Percentiles rank a stretch among this genome's conserved stretches.
Evolutionary conservation across 1,140 invertebrate genomes (phyloP).

Genomic region (Belonocnema kinseyi): DNA sequence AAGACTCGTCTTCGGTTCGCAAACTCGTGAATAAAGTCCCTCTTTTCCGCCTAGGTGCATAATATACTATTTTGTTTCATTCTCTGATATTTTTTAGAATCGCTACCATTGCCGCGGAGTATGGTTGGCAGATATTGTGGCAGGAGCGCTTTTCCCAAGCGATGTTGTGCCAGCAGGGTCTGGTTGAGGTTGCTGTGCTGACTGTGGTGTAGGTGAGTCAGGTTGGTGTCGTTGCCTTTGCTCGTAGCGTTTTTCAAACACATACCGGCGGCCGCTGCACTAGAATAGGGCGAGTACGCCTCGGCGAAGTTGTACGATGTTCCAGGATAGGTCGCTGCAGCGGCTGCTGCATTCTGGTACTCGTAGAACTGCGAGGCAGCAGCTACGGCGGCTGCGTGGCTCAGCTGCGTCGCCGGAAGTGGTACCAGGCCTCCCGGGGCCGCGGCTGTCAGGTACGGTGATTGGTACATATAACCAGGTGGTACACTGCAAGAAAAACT

Average conservation of each 20-base stretch:
- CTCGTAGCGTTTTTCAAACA: slow-evolving; percentile 70
- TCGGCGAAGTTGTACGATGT: slow-evolving; percentile 84
- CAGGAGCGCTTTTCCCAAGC: slow-evolving; percentile 69
- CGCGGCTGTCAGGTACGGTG: slow-evolving; percentile 80
- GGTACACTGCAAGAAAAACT: slow-evolving; percentile 79
- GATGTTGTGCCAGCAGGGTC: slow-evolving; percentile 64
- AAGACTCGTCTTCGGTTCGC: too few relatives aligned
- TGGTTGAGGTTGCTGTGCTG: slow-evolving; percentile 62
- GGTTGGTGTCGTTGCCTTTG: slow-evolving; percentile 57
- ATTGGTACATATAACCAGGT: slow-evolving; percentile 85
- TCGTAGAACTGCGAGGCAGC: slow-evolving; percentile 86
- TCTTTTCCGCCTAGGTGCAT: too few relatives aligned
- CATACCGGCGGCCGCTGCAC: slow-evolving; percentile 76
- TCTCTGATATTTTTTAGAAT: slow-evolving; percentile 48
- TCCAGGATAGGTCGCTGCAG: slow-evolving; percentile 82
- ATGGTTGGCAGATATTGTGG: slow-evolving; percentile 69
- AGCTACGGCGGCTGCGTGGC: slow-evolving; percentile 83
- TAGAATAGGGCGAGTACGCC: slow-evolving; percentile 80
- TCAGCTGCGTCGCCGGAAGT: slow-evolving; percentile 79
- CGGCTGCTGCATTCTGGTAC: slow-evolving; percentile 82
- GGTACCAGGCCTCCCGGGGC: slow-evolving; percentile 80
- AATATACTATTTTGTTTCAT: too few relatives aligned
- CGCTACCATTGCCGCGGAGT: slow-evolving; percentile 72
- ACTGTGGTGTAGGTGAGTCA: slow-evolving; percentile 54
- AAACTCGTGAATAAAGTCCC: too few relatives aligned